Base-by-base conservation (phyloP, 2,888 invertebrate species). In the Cybosia mesomella region DNA sequence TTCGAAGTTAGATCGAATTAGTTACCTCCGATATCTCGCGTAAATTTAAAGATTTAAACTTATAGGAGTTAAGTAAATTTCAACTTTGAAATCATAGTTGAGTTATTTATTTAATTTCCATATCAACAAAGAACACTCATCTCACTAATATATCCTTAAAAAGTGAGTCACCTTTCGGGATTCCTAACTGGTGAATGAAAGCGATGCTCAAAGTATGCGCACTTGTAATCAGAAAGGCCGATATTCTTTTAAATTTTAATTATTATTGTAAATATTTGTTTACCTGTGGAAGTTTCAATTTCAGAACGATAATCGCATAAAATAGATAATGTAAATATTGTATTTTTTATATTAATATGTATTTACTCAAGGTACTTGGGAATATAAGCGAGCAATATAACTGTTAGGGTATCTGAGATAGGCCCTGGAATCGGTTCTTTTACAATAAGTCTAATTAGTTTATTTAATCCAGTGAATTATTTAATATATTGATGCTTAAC, bases 261-360 rank as follows among this genome's bases (percentile, higher is more conserved):
- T 72, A 71, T 72, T 66, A 75, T 67, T 82, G 81, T 82, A 82
- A 81, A 82, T 82, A 82, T 79, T 36, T 43, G 64, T 66, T 64
- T 39, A 53, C 66, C 58, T 82, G 81, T 83, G 70, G 73, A 77
- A 81, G 80, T 83, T 75, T 78, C 78, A 71, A 79, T 81, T 76
- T 77, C 79, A 80, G 79, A 77, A 73, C 59, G 65, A 57, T 74
- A 71, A 71, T 67, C 65, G 74, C 74, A 75, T 73, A 74, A 73
- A 81, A 76, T 83, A 83, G 74, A 81, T 75, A 81, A 84, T 91
- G 90, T 91, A 91, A 91, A 91, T 92, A 92, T 86, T 86, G 88
- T 89, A 89, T 88, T 89, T 88, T 88, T 86, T 83, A 79, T 80
- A 83, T 68, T 78, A 79, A 63, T 86, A 86, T 85, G 67, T 82